Evolutionary conservation across 2,113 vertebrate genomes (phyloP).

Genomic region (Hyperoodon ampullatus): DNA sequence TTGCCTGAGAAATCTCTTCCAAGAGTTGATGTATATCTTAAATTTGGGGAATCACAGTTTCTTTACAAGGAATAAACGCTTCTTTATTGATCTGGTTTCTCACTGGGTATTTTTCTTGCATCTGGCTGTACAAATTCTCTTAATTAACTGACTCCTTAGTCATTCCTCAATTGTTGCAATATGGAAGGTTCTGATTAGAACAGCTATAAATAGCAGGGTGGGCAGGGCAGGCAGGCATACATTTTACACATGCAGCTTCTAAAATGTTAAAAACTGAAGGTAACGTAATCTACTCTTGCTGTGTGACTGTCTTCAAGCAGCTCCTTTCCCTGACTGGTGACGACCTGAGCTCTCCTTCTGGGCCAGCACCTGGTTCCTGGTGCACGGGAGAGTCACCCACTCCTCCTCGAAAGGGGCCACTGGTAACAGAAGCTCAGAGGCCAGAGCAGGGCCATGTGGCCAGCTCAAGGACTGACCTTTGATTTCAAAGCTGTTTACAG

Average conservation of each 20-base stretch:
- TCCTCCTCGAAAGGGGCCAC: neutral
- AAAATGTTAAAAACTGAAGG: neutral
- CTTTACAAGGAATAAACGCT: neutral
- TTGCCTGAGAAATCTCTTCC: neutral
- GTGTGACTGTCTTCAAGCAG: neutral
- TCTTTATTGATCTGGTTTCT: conserved; percentile 42
- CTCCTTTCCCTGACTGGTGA: neutral
- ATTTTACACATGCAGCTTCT: neutral
- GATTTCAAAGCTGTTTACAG: neutral
- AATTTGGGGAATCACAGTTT: neutral
- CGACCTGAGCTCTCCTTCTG: neutral
- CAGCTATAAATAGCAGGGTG: neutral
- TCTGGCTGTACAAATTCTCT: neutral
- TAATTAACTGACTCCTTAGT: conserved; percentile 19
- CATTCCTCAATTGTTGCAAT: neutral
- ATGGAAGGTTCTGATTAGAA: conserved; percentile 9
- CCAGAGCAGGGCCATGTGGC: neutral
- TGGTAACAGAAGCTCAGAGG: neutral
- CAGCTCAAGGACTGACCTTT: neutral
- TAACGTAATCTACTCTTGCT: neutral
- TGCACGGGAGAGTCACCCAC: fast-evolving
- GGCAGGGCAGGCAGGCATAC: too few relatives aligned
- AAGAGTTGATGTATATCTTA: neutral
- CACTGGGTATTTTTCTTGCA: conserved; percentile 1
- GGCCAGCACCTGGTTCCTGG: neutral